Base-by-base conservation (phyloP, 2,797 vertebrate genomes). In the Danio choprae region DNA sequence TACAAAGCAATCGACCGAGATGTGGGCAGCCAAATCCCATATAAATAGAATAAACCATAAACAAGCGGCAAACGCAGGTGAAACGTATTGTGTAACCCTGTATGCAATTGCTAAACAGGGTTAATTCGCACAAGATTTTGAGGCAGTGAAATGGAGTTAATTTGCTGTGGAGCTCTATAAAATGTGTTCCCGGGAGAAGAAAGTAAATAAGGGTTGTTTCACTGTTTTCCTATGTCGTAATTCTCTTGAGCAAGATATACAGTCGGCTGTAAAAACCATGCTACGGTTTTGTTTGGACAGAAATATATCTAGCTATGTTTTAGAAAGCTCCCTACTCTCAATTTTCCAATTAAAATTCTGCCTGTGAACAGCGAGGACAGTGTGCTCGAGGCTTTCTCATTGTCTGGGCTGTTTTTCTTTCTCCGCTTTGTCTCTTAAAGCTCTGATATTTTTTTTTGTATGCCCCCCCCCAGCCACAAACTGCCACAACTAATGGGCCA, bases 341-440 rank as follows among this genome's bases (percentile, higher is more conserved):
- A 50, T 78, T 82, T 55, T 71, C 69, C 84, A 82, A 82, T 85
- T 87, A 81, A 83, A 77, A 70, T 78, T 55, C 56, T 76, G 68
- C 84, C 75, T 76, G 73, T 85, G 81, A 76, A 81, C 44, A 82
- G 29, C 51, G 69, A 73, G 69, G 78, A 73, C 68, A 48, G 68
- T 81, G 74, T 63, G 84, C 81, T 64, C 22, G 71, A 81, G 84
- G 78, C 82, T 51, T 79, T 76, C 70, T 68, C 67, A 15, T 72
- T 53, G 73, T 70, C 60, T 82, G n/a, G 12, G 48, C 44, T 59
- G 56, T 29, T 80, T 71, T 80, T 80, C 11, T 81, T 56, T 70
- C 71, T 65, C 15, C 4, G 36, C 69, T 76, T 68, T 58, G 74
- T 73, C 60, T 60, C 72, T 80, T 53, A 64, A 84, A 75, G 46